Base-by-base conservation (phyloP, 2,113 vertebrate species). In the Clarias macrocephalus region DNA sequence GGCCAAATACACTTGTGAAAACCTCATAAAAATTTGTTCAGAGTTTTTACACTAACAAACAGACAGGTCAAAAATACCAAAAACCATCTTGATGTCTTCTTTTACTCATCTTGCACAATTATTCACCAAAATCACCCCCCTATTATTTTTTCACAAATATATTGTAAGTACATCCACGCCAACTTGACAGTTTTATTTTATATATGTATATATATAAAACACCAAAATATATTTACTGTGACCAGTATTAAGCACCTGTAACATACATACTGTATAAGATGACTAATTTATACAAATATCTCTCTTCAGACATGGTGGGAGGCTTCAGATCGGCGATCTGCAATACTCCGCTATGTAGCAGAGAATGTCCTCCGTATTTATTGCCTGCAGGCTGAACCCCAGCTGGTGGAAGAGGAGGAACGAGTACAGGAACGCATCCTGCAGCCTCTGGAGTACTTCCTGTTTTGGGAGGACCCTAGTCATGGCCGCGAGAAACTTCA, bases 401-500 rank as follows among this genome's bases (percentile, higher is more conserved):
- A 94, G 87, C 91, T 95, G 87, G 95, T 96, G 91, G 96, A 97
- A 89, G 97, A 98, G 90, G 97, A 99, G 60, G 95, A 96, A 93
- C 93, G 93, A 90, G 94, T 94, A 52, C 96, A 96, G 86, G 92
- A 88, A 6, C 90, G 87, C 60, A 93, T 99, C 92, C 92, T 99
- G 33, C 93, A 95, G 19, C 96, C 97, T 5, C 59, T 99, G 89
- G 98, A 99, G 93, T 97, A 95, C 92, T 97, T 96, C 63, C 94
- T 99, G 88, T 99, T 98, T 90, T 96, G 97, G 87, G 97, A 98
- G 92, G 96, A 98, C 91, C 98, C 98, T 48, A 91, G 94, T 89
- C 62, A 89, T 62, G 99, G 96, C 84, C 93, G 98, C 91, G 96
- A 97, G 91, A 99, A 98, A 90, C 93, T 99, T 68, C 94, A 97